Evolutionary conservation across 2,797 vertebrate species (phyloP).

Genomic region (Anableps anableps): DNA sequence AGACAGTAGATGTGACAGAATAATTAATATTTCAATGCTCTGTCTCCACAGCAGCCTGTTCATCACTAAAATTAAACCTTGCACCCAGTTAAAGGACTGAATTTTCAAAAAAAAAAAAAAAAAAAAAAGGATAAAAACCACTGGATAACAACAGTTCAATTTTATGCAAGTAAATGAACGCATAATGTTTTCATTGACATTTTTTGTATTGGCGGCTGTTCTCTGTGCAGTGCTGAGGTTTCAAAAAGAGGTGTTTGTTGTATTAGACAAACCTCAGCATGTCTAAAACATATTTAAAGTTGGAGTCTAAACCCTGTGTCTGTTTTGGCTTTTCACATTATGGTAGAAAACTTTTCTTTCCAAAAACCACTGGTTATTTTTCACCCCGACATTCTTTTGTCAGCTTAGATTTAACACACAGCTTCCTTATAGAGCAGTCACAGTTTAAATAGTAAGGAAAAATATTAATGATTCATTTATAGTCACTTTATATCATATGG

Average conservation of each 20-base stretch:
- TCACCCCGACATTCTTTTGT: constrained; percentile 9
- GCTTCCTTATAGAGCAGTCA: constrained; percentile 15
- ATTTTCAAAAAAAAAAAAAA: not conserved
- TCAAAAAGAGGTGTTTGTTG: constrained; percentile 22
- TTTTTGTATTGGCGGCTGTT: constrained; percentile 73
- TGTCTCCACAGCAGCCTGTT: not conserved
- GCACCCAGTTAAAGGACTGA: constrained; percentile 11
- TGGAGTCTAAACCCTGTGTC: constrained; percentile 1
- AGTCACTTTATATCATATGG: not conserved
- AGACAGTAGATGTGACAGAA: constrained; percentile 15
- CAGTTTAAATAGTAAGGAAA: constrained; percentile 21
- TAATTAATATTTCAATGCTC: constrained; percentile 4
- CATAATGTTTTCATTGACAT: constrained; percentile 62
- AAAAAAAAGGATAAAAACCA: not conserved
- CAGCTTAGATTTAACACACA: constrained; percentile 3
- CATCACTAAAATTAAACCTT: constrained; percentile 27
- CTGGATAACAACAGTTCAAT: constrained; percentile 11
- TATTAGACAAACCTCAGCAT: constrained; percentile 37
- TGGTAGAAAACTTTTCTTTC: constrained; percentile 38
- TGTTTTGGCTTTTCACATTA: constrained; percentile 61
- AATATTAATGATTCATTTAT: constrained; percentile 15
- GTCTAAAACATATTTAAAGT: constrained; percentile 3
- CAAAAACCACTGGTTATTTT: constrained; percentile 22
- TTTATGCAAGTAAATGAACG: constrained; percentile 48
- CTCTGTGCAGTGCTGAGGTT: constrained; percentile 37